These are phyloP conservation scores for Lomographa bimaculata DNA, from an alignment of 2,888 invertebrate genomes.

Conservation along the genomic window DNA sequence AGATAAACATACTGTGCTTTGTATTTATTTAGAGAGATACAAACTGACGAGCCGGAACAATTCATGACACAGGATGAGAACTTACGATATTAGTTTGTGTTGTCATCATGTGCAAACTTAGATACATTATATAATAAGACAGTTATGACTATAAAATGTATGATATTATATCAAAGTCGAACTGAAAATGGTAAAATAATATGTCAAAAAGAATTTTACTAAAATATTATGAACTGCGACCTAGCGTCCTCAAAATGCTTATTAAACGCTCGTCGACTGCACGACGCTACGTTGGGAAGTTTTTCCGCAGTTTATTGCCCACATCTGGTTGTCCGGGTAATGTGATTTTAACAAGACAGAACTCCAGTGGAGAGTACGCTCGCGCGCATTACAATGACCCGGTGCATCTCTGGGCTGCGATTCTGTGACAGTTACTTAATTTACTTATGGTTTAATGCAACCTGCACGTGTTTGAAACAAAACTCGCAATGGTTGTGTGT, in stretches of 20 bases:
- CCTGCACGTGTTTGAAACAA: constrained; percentile 21
- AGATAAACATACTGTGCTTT: constrained; percentile 1
- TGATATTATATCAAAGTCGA: too few relatives aligned
- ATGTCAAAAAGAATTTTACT: constrained; percentile 5
- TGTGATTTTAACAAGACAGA: constrained; percentile 41
- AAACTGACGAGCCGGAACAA: too few relatives aligned
- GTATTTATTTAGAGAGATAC: background rate
- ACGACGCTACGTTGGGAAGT: constrained; percentile 12
- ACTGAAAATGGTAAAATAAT: too few relatives aligned
- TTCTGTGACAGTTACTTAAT: constrained; percentile 20
- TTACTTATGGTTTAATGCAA: constrained; percentile 23
- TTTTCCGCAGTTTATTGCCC: constrained; percentile 28
- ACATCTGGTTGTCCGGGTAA: constrained; percentile 37
- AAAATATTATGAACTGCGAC: constrained; percentile 15
- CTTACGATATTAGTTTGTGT: too few relatives aligned
- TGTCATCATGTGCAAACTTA: too few relatives aligned
- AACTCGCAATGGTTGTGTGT: too few relatives aligned
- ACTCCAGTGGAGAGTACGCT: constrained; percentile 10
- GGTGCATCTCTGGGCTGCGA: constrained; percentile 12
- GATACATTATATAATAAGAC: too few relatives aligned
- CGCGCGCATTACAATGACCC: constrained; percentile 28
- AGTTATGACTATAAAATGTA: too few relatives aligned
- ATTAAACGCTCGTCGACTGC: constrained; percentile 21
- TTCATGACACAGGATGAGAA: too few relatives aligned
- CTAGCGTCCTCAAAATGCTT: constrained; percentile 17